A percentile compares a stretch with the other conserved stretches of the same genome.
Conservation (phyloP, 1,140 invertebrate genomes). For the Drosophila teissieri region DNA sequence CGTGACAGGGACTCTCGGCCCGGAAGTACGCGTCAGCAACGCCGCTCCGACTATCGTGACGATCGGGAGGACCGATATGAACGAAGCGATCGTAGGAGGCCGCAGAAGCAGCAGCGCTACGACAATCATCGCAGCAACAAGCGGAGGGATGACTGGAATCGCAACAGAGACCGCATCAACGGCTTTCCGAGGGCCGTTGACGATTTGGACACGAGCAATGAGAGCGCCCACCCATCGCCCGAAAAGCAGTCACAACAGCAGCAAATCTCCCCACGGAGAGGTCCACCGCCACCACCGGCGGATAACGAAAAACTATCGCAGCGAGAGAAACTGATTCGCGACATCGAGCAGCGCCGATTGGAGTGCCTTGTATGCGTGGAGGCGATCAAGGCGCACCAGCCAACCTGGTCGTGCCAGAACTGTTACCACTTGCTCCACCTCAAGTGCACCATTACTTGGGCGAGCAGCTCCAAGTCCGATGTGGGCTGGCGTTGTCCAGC, state of each 20-base stretch:
- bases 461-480: conserved; percentile 91
- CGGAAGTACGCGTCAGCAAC: conserved; percentile 54
- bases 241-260: conserved; percentile 74
- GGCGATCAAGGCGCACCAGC: conserved; percentile 90
- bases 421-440: conserved; percentile 97
- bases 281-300: conserved; percentile 13
- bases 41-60: conserved; percentile 54
- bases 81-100: conserved; percentile 58
- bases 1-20: conserved; percentile 15
- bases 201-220: conserved; percentile 76
- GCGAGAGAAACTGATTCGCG: conserved; percentile 92
- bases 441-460: conserved; percentile 96
- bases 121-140: conserved; percentile 83
- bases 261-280: conserved; percentile 54
- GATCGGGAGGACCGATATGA: conserved; percentile 49
- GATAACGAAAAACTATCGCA: conserved; percentile 86
- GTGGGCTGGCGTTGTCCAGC: conserved; percentile 96
- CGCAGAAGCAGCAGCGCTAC: conserved; percentile 76
- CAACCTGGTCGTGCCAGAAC: conserved; percentile 95
- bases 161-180: conserved; percentile 79
- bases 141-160: conserved; percentile 82
- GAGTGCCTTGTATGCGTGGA: conserved; percentile 98
- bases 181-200: conserved; percentile 66
- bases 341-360: conserved; percentile 90
- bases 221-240: conserved; percentile 76